phyloP scores from a whole-genome alignment of 2,797 vertebrate genomes.

The Acanthurus lineatus region DNA sequence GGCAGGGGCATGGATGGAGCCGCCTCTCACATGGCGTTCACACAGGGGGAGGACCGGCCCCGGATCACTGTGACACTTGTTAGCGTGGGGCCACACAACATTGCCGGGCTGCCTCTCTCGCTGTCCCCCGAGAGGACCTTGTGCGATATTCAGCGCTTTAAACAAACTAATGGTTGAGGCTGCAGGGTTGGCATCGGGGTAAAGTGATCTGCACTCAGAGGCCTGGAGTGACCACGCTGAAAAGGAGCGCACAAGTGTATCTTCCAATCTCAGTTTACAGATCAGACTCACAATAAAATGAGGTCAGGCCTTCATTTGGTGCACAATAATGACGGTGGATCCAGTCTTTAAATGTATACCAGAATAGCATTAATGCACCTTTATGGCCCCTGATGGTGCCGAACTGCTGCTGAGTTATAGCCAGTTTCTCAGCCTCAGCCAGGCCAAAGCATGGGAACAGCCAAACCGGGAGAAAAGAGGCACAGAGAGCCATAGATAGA shows the following conservation, averaged over 20 bases:
- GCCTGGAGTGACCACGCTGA: conserved; percentile 63
- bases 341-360: conserved; percentile 55
- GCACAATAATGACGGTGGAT: conserved; percentile 34
- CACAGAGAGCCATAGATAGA: conserved; percentile 68
- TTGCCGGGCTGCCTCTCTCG: conserved; percentile 47
- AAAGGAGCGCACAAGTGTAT: conserved; percentile 75
- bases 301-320: conserved; percentile 70
- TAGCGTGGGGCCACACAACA: conserved; percentile 78
- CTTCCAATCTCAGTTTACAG: conserved; percentile 75
- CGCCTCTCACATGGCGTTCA: conserved; percentile 85
- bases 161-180: conserved; percentile 70
- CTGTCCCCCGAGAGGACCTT: conserved; percentile 56
- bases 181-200: conserved; percentile 53
- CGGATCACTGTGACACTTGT: conserved; percentile 83
- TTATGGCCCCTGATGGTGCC: conserved; percentile 49
- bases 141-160: conserved; percentile 59
- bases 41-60: conserved; percentile 82
- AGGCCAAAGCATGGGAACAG: conserved; percentile 68
- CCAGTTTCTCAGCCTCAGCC: conserved; percentile 52
- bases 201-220: conserved; percentile 77
- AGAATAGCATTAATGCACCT: conserved; percentile 34
- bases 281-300: conserved; percentile 72
- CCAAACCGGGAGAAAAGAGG: conserved; percentile 53
- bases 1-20: conserved; percentile 84
- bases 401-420: conserved; percentile 41